These are phyloP conservation scores for Nymphicus hollandicus DNA, from an alignment of 2,113 vertebrate species.

Conservation along the genomic window DNA sequence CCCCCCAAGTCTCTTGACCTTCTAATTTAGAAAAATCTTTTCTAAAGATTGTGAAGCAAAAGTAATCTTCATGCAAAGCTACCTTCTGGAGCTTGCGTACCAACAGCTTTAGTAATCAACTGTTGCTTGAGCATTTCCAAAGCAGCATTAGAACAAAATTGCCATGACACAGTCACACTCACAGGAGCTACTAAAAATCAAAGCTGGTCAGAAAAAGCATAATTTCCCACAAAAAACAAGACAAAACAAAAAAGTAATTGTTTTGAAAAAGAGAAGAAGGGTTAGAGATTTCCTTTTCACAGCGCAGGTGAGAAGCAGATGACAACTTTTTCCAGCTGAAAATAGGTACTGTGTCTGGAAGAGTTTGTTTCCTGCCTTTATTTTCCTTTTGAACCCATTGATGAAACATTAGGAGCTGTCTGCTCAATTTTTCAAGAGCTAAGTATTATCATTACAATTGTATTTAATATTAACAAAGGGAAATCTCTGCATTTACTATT, in stretches of 20 bases:
- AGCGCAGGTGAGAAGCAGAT: not conserved
- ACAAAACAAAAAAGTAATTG: not conserved
- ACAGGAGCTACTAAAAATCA: not conserved
- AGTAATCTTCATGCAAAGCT: not conserved
- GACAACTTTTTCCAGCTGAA: not conserved
- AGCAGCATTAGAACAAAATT: not conserved
- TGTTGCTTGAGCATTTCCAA: not conserved
- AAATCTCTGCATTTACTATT: not conserved
- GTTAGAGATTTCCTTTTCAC: not conserved
- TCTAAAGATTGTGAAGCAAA: not conserved
- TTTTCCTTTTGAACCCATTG: not conserved
- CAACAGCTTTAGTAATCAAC: not conserved
- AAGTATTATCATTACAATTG: not conserved
- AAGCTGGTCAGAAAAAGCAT: not conserved
- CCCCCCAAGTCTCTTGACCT: not conserved
- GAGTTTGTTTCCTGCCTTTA: not conserved
- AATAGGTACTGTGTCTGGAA: not conserved
- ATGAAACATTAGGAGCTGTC: not conserved
- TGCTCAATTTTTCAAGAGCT: not conserved
- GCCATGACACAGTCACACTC: not conserved
- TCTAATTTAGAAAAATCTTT: not conserved
- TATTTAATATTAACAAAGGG: conserved; percentile 11
- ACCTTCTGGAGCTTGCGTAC: not conserved
- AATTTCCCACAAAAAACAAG: not conserved
- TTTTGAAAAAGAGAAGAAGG: not conserved